Evolutionary conservation across 1,140 invertebrate genomes (phyloP), one percentile per base, ranked within the genome.

Genomic region (Drosophila ironensis): DNA sequence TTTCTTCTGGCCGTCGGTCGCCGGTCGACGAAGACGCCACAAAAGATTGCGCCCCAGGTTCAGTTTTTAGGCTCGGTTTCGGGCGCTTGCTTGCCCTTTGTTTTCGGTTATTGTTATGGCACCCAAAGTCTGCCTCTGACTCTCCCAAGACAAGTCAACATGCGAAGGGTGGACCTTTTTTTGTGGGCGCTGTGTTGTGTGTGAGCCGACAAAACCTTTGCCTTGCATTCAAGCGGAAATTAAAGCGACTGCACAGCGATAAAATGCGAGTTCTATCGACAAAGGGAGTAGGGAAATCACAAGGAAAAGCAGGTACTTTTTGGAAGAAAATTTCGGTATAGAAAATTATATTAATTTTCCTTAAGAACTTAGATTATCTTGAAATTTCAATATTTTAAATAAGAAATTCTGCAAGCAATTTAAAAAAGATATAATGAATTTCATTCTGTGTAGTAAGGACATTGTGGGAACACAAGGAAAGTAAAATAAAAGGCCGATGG

Each of bases 181-280:
- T 48, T n/a, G n/a, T n/a, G n/a, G n/a, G n/a, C n/a, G 46, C 4
- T 50, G 52, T 25, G 66, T n/a, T n/a, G n/a, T n/a, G n/a, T n/a
- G n/a, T n/a, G n/a, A n/a, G 42, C 28, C 40, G 42, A 35, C n/a
- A 68, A 70, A 82, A 71, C 72, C 80, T 76, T 81, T 76, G 77
- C 77, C 76, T 86, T 82, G 78, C 78, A 73, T 86, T 82, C 73
- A 78, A 73, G 78, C 78, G 78, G 78, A 82, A 82, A 82, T 82
- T 82, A 73, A 82, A 84, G 72, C 57, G 51, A 75, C 24, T 71
- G 30, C 9, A 60, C 45, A 30, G 47, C 2, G 19, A 45, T 14
- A 51, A 69, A 61, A 35, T 17, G 3, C 4, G n/a, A n/a, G n/a
- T n/a, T n/a, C n/a, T n/a, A n/a, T n/a, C n/a, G n/a, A n/a, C n/a